A percentile compares a stretch with the other conserved stretches of the same genome.
Conservation (phyloP, 35 echinoderm and acorn worm genomes). For the Hemicentrotus pulcherrimus region DNA sequence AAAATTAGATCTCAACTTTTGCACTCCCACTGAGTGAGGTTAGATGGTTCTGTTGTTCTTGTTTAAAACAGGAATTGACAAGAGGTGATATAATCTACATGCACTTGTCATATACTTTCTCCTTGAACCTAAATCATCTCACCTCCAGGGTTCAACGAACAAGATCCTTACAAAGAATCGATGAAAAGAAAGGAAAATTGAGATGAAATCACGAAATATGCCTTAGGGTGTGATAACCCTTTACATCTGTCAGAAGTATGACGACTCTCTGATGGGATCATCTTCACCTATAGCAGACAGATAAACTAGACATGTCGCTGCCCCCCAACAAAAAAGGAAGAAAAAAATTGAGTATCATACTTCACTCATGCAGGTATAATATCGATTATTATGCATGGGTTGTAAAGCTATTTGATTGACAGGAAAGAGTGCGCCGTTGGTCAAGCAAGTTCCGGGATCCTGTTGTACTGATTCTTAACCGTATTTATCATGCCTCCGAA, state of each 20-base stretch:
- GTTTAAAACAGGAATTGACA: not conserved
- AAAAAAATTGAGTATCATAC: not conserved
- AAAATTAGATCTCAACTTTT: not conserved
- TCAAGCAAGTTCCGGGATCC: not conserved
- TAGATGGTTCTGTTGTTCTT: not conserved
- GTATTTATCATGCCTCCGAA: no score
- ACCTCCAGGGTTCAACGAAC: not conserved
- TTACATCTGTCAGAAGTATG: conserved; percentile 3
- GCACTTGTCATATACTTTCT: not conserved
- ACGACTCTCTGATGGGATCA: not conserved
- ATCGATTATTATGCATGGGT: not conserved
- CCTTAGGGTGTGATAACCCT: not conserved
- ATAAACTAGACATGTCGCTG: not conserved
- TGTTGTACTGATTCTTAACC: no score
- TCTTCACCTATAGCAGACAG: not conserved
- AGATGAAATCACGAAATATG: not conserved
- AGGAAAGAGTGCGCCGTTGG: not conserved
- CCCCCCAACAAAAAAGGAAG: not conserved
- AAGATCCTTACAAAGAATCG: not conserved
- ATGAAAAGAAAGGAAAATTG: not conserved
- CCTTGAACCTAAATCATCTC: not conserved
- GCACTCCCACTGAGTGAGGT: not conserved
- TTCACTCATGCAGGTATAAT: not conserved
- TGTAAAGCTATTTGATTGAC: not conserved
- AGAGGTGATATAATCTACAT: not conserved